A percentile compares a stretch with the other conserved stretches of the same genome.
These are phyloP conservation scores for Anguilla obscura DNA, from an alignment of 2,797 vertebrate species.

Conservation along the genomic window DNA sequence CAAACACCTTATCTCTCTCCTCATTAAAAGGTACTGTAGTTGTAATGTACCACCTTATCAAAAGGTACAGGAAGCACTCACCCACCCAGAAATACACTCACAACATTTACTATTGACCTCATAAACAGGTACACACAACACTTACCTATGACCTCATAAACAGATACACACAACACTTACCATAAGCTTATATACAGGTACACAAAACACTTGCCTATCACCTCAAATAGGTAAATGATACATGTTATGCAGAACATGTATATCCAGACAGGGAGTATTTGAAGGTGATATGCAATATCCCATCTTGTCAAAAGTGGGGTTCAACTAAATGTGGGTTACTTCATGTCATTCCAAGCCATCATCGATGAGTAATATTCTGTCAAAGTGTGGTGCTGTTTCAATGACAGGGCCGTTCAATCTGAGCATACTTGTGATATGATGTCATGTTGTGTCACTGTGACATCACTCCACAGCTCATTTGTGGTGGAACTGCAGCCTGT, in stretches of 20 bases:
- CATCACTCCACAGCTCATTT: not conserved
- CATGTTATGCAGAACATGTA: not conserved
- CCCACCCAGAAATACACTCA: not conserved
- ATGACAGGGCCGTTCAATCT: not conserved
- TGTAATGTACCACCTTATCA: not conserved
- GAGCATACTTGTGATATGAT: not conserved
- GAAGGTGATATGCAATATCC: not conserved
- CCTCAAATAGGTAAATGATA: not conserved
- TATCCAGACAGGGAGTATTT: not conserved
- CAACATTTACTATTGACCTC: not conserved
- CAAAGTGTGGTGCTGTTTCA: not conserved
- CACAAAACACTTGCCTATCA: not conserved
- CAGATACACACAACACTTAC: not conserved
- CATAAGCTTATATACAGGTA: not conserved
- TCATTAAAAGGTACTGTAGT: constrained; percentile 71
- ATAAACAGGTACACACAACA: not conserved
- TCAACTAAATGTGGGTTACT: not conserved
- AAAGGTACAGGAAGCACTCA: not conserved
- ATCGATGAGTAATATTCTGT: not conserved
- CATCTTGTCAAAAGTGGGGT: not conserved
- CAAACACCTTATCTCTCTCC: constrained; percentile 71
- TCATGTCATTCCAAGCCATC: not conserved
- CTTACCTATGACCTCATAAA: not conserved
- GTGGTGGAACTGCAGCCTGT: not conserved
- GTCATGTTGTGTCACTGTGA: not conserved